Conservation (phyloP, 2,797 vertebrate genomes). For the Dryobates pubescens region DNA sequence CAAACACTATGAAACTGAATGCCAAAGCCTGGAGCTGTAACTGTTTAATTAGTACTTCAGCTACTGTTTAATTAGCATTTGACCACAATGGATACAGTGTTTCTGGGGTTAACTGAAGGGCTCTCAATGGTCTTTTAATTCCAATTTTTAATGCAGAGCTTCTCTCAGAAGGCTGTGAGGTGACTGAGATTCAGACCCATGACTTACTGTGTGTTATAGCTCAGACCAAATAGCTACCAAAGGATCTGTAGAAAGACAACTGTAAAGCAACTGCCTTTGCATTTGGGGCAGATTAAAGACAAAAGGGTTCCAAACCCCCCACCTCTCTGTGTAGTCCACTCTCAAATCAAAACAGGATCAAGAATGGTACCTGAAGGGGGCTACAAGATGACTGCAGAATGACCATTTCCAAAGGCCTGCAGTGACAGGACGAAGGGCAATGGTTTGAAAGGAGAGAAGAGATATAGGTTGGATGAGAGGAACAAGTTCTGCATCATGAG, state of each 20-base stretch:
- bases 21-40: conserved; percentile 1
- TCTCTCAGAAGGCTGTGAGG: neutral
- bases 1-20: neutral
- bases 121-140: neutral
- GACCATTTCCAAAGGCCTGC: too few species aligned
- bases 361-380: neutral
- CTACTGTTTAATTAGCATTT: conserved; percentile 40
- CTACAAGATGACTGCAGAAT: too few species aligned
- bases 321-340: neutral
- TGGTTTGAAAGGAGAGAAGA: too few species aligned
- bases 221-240: neutral
- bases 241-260: neutral
- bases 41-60: conserved; percentile 42
- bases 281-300: neutral
- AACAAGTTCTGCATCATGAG: too few species aligned
- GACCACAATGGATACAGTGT: conserved; percentile 1
- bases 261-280: neutral
- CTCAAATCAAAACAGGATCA: conserved; percentile 10
- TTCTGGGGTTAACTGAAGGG: neutral
- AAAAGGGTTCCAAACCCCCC: neutral
- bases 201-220: neutral
- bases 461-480: too few species aligned
- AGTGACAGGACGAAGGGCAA: too few species aligned
- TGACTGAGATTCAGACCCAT: neutral
- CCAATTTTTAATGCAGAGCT: neutral